Evolutionary conservation across 2,797 vertebrate species (phyloP), one percentile per base, ranked within the genome.

Genomic region (Schizothorax lantsangensis): DNA sequence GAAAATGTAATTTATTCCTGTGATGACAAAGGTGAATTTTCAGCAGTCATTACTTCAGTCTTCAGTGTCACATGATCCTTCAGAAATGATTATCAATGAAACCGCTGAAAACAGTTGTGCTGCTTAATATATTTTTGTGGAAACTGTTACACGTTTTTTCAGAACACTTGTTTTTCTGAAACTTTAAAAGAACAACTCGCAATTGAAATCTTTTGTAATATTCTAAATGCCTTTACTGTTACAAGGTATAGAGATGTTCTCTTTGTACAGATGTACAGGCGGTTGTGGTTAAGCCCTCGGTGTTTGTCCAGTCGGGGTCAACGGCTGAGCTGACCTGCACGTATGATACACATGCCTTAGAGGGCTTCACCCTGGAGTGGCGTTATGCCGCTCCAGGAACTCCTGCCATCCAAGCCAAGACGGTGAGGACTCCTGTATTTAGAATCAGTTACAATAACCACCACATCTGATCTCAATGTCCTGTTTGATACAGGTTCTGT

Each of bases 361-460:
- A 89, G 62, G 92, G 83, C 72, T 95, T 95, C 38, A 90, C 91
- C 57, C 79, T 95, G 85, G 94, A 95, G 88, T 95, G 95, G 95
- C 93, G 91, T 38, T 95, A 88, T 15, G 79, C 88, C 5, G 69
- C 85, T 17, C 45, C 49, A 0, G 89, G 89, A n/a, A 87, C 79
- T 43, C 81, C 85, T 0, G 79, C 87, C 3, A 19, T 90, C 17
- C 68, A 90, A 62, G 88, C 89, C 6, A 38, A 84, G 26, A 89
- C 81, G 81, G 90, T 91, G 21, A 87, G 88, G 11, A n/a, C n/a
- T 2, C 14, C 21, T 21, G 30, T n/a, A 21, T 5, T 21, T 8
- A 6, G 6, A 26, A 0, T 23, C 5, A 43, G 2, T 23, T 52
- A 64, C 43, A 33, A 64, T 71, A 52, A 68, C n/a, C 45, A 40